Conservation (phyloP, 2,888 invertebrate genomes). For the Ormyrus pomaceus region DNA sequence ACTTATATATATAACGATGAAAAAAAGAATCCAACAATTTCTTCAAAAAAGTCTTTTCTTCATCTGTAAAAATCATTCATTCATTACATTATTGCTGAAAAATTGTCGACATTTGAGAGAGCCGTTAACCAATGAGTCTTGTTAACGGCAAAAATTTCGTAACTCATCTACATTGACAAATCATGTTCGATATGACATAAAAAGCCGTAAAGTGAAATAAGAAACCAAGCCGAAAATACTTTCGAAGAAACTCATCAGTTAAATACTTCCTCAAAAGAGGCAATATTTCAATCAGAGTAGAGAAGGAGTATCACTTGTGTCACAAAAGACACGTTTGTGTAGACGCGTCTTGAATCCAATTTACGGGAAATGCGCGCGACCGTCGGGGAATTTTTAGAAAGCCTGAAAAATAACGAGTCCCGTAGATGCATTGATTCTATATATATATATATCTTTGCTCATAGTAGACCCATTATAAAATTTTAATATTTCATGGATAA, state of each 20-base stretch:
- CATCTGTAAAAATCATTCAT: no score
- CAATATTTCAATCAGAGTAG: slow-evolving; percentile 44
- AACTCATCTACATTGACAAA: slow-evolving; percentile 24
- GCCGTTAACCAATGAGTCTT: slow-evolving; percentile 18
- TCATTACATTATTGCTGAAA: no score
- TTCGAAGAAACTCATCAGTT: slow-evolving; percentile 28
- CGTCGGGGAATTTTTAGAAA: slow-evolving; percentile 29
- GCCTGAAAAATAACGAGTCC: neutral
- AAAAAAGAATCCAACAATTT: no score
- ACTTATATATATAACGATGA: no score
- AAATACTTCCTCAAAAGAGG: slow-evolving; percentile 17
- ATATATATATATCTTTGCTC: neutral
- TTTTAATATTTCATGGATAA: no score
- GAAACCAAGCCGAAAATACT: slow-evolving; percentile 17
- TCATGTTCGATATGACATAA: slow-evolving; percentile 32
- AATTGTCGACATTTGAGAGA: neutral
- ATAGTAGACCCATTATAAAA: no score
- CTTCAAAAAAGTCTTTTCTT: no score
- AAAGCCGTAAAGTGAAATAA: neutral
- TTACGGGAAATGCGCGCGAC: slow-evolving; percentile 9
- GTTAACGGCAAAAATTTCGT: slow-evolving; percentile 3
- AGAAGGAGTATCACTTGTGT: neutral
- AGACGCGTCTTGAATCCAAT: neutral
- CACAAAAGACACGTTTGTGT: neutral
- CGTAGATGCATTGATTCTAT: neutral